Evolutionary conservation across 2,113 vertebrate genomes (phyloP).

Genomic region (Leptocoma aspasia): DNA sequence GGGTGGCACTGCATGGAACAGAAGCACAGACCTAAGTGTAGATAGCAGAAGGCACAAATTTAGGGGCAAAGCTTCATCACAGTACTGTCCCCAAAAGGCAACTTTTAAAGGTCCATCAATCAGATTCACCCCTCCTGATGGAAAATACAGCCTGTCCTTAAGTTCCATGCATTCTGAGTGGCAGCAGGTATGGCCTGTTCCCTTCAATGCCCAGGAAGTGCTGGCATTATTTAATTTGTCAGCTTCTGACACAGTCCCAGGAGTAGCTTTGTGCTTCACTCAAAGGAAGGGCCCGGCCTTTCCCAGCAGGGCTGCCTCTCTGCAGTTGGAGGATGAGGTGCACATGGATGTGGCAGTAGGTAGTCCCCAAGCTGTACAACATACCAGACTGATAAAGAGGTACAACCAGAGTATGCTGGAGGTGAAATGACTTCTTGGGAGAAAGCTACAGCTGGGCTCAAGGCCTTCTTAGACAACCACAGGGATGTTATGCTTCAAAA

Average conservation of each 20-base stretch:
- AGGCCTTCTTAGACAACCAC: not conserved
- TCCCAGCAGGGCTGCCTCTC: not conserved
- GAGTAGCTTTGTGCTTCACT: not conserved
- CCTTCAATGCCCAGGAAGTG: accelerated
- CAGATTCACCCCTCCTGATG: not conserved
- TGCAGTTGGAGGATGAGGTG: not conserved
- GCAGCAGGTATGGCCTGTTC: not conserved
- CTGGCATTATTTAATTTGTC: not conserved
- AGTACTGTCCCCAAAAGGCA: not conserved
- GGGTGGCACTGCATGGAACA: accelerated
- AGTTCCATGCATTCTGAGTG: not conserved
- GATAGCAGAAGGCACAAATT: not conserved
- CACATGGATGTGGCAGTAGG: not conserved
- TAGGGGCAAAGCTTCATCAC: accelerated
- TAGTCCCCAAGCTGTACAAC: not conserved
- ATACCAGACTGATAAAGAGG: not conserved
- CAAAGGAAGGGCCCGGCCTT: not conserved
- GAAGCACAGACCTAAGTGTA: not conserved
- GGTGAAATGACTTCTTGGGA: not conserved
- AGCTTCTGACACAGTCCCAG: not conserved
- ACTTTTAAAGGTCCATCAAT: not conserved
- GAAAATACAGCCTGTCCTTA: not conserved
- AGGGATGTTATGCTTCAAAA: accelerated
- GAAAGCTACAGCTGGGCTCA: not conserved
- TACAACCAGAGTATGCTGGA: not conserved